Conservation (phyloP, 1,140 invertebrate species). For the Drosophila subobscura region DNA sequence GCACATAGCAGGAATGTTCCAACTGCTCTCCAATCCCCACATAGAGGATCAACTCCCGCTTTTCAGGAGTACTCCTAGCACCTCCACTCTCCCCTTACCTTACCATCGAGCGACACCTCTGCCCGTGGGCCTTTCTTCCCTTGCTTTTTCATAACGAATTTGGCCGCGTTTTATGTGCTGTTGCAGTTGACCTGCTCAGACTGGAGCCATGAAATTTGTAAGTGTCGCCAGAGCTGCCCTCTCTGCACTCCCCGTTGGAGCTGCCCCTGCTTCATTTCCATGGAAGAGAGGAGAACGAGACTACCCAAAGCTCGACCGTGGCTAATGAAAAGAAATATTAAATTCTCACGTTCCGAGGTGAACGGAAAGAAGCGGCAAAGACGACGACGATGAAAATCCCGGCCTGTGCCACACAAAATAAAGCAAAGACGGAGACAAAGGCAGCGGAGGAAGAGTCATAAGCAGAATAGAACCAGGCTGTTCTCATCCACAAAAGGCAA, state of each 20-base stretch:
- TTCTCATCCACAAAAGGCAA: constrained; percentile 75
- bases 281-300: background rate
- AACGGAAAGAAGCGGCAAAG: constrained; percentile 29
- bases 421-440: constrained; percentile 31
- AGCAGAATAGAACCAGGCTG: constrained; percentile 53
- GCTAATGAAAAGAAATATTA: constrained; percentile 82
- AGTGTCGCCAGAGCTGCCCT: constrained; percentile 50
- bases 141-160: constrained; percentile 11
- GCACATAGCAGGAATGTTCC: background rate
- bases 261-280: constrained; percentile 18
- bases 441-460: background rate
- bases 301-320: constrained; percentile 43
- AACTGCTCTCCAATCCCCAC: background rate
- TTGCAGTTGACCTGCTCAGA: constrained; percentile 40
- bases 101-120: background rate
- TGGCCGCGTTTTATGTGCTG: constrained; percentile 33
- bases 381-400: constrained; percentile 23
- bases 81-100: background rate
- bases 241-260: constrained; percentile 22
- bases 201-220: constrained; percentile 68
- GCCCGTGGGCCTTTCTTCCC: background rate
- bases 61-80: too few relatives aligned
- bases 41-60: background rate
- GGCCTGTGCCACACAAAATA: constrained; percentile 37
- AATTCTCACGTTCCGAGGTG: constrained; percentile 76